Percentiles rank a stretch among this genome's conserved stretches.
These are phyloP conservation scores for Bombus difficillimus DNA, from an alignment of 1,140 invertebrate species.

Conservation along the genomic window DNA sequence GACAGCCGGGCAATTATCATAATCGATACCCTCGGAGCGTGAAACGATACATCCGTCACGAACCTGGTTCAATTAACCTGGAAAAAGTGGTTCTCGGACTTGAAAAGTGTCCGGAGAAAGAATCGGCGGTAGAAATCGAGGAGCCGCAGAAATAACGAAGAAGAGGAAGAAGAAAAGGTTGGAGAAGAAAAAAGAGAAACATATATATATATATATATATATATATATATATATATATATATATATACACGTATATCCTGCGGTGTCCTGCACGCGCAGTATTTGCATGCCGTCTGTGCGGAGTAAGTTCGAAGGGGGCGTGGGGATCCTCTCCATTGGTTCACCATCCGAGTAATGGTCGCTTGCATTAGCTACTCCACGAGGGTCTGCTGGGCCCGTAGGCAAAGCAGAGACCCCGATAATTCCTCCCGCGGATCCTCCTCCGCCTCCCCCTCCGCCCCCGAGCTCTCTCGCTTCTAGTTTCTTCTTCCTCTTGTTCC, in stretches of 20 bases:
- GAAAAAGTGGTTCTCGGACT: too few species aligned
- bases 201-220: fast-evolving
- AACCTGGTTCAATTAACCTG: neutral
- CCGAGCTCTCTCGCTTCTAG: neutral
- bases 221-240: neutral
- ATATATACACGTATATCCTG: conserved; percentile 30
- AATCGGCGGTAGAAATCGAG: neutral
- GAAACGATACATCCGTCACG: neutral
- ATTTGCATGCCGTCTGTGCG: conserved; percentile 79
- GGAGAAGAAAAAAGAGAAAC: neutral
- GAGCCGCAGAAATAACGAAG: neutral
- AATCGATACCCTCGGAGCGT: neutral
- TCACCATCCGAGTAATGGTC: conserved; percentile 82
- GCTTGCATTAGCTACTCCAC: conserved; percentile 80
- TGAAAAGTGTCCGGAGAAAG: neutral
- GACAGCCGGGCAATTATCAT: neutral
- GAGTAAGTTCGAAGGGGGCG: conserved; percentile 79
- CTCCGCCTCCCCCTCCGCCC: neutral
- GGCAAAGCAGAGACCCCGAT: conserved; percentile 66
- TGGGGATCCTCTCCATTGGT: conserved; percentile 82
- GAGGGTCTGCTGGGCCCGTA: conserved; percentile 68
- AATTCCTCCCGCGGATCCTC: conserved; percentile 63
- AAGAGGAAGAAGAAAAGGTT: neutral
- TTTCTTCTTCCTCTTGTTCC: conserved; percentile 2
- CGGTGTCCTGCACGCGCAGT: conserved; percentile 71